Base-by-base conservation (phyloP, 2,113 vertebrate species). In the Bostrychus sinensis region DNA sequence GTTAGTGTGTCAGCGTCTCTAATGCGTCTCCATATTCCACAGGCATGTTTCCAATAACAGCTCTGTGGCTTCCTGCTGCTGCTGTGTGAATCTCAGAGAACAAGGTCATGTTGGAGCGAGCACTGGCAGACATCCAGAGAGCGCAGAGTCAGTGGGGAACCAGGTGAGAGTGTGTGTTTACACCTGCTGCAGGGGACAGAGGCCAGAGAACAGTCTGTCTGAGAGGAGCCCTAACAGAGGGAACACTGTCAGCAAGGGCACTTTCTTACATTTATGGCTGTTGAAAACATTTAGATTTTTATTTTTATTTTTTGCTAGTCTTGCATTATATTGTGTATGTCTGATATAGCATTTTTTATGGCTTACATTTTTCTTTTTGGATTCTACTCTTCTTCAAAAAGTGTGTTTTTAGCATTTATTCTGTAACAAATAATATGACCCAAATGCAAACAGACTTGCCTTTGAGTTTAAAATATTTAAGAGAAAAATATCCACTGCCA, bases 41-140 rank as follows among this genome's bases (percentile, higher is more conserved):
- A 14, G 48, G 48, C 48, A 11, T 10, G 16, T 8, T 56, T 70
- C 20, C 57, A 57, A 76, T 42, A 41, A 39, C 14, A 37, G 19
- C 26, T 38, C 5, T 6, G 39, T 66, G n/a, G 62, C 17, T 37
- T 76, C 28, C 60, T 64, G 70, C 66, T 56, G 70, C 65, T 19
- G 68, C 48, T 41, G n/a, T 30, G 62, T 63, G 34, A 74, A 36
- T 32, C 22, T 30, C 43, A 22, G 12, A 0, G 22, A 57, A 32
- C 56, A 53, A 65, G 61, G 68, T 77, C 76, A 43, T 4, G 62
- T 34, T 37, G 53, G 50, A 34, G 48, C 55, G 0, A 16, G 17
- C 17, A 25, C 46, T 48, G 69, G 81, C 72, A 28, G 28, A 38
- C 17, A 5, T 68, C 80, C 77, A 70, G 0, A 26, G 1, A 20